Evolutionary conservation across 2,113 vertebrate genomes (phyloP).

Genomic region (Haemorhous mexicanus): DNA sequence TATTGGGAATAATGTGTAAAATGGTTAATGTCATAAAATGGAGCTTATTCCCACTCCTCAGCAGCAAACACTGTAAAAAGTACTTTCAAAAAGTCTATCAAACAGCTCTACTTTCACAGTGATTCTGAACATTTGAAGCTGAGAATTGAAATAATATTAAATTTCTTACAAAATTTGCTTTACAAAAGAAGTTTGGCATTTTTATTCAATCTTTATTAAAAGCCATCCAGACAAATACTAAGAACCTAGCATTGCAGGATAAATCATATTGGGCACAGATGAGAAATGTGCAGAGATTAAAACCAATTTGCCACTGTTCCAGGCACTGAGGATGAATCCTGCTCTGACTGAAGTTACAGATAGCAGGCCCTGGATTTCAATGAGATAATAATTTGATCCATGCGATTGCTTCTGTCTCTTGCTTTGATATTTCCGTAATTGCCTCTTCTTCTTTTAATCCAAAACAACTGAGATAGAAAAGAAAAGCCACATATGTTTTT

Average conservation of each 20-base stretch:
- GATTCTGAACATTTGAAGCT: background rate
- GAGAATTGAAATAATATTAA: background rate
- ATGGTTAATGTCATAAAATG: background rate
- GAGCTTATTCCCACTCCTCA: background rate
- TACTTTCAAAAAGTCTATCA: background rate
- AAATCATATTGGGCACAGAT: constrained; percentile 35
- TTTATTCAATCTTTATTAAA: background rate
- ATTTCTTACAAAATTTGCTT: background rate
- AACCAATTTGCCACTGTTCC: constrained; percentile 42
- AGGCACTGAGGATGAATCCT: background rate
- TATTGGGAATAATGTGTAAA: background rate
- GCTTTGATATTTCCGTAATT: constrained; percentile 56
- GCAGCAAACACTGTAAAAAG: background rate
- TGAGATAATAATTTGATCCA: constrained; percentile 59
- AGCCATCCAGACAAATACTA: background rate
- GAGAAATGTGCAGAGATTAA: background rate
- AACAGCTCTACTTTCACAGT: background rate
- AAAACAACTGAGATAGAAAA: constrained; percentile 54
- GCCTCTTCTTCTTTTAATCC: constrained; percentile 48
- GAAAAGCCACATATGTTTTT: constrained; percentile 43
- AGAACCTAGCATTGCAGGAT: background rate
- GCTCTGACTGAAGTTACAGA: background rate
- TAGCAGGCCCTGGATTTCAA: constrained; percentile 30
- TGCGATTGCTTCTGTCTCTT: constrained; percentile 40
- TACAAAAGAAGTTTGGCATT: background rate